Conservation (phyloP, 2,888 invertebrate species). For the Lasioglossum vierecki region DNA sequence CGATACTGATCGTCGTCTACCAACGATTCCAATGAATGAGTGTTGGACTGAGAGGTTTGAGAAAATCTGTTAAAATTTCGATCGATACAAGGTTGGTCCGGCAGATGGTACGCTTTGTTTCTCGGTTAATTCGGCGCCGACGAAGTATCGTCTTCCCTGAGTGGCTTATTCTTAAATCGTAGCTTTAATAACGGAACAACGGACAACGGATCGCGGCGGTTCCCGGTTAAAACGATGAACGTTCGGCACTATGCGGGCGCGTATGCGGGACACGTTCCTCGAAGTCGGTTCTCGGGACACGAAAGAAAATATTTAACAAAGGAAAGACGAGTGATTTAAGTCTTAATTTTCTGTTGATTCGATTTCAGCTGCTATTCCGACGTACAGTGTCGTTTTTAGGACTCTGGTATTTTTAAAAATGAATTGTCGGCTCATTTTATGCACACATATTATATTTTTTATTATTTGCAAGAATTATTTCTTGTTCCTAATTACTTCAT, state of each 20-base stretch:
- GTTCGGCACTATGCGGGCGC: neutral
- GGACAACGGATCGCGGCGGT: conserved; percentile 12
- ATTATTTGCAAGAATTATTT: neutral
- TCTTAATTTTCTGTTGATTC: neutral
- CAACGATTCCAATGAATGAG: conserved; percentile 42
- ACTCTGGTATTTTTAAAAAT: neutral
- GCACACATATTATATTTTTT: neutral
- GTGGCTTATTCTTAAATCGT: conserved; percentile 68
- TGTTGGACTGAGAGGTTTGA: conserved; percentile 34
- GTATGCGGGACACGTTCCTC: neutral
- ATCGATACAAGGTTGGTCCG: conserved; percentile 23
- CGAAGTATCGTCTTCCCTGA: conserved; percentile 68
- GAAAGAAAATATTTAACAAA: neutral
- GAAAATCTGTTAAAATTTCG: conserved; percentile 27
- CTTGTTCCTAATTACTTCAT: neutral
- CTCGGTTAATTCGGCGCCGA: conserved; percentile 35
- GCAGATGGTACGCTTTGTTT: conserved; percentile 30
- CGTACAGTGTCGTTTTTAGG: neutral
- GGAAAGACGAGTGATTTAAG: neutral
- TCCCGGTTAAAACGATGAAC: neutral
- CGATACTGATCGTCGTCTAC: conserved; percentile 43
- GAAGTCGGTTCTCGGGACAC: neutral
- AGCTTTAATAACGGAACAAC: conserved; percentile 41
- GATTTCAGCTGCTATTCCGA: neutral
- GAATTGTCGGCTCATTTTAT: neutral